These are phyloP conservation scores for Oenanthe oenanthe DNA, from an alignment of 2,113 vertebrate genomes.

Conservation along the genomic window DNA sequence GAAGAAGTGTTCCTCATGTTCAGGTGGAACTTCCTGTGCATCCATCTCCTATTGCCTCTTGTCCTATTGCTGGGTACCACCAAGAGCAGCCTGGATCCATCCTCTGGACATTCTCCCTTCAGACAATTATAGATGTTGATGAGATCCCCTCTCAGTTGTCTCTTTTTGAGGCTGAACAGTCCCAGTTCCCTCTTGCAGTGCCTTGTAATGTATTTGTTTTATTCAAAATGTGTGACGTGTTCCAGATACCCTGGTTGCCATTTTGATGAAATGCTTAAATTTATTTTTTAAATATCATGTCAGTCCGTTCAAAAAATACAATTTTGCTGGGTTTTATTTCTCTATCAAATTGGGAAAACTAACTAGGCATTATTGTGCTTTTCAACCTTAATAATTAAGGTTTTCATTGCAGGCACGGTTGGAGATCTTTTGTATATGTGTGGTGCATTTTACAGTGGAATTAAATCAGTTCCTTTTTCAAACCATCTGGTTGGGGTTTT, in stretches of 20 bases:
- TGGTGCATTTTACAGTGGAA: not conserved
- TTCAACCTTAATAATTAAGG: not conserved
- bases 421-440: not conserved
- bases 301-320: not conserved
- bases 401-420: not conserved
- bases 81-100: not conserved
- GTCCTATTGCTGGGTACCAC: not conserved
- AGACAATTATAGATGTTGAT: not conserved
- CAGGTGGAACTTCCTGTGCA: not conserved
- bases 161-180: not conserved
- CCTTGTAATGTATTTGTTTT: not conserved
- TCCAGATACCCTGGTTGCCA: not conserved
- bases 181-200: not conserved
- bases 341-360: not conserved
- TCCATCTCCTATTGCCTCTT: accelerated
- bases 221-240: not conserved
- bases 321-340: not conserved
- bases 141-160: not conserved
- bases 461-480: not conserved
- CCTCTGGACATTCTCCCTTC: not conserved
- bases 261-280: not conserved
- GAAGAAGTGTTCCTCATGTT: not conserved
- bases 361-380: not conserved
- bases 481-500: not conserved
- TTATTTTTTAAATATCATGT: not conserved